Base-by-base conservation (phyloP, 2,113 vertebrate species). In the Phaethon lepturus region DNA sequence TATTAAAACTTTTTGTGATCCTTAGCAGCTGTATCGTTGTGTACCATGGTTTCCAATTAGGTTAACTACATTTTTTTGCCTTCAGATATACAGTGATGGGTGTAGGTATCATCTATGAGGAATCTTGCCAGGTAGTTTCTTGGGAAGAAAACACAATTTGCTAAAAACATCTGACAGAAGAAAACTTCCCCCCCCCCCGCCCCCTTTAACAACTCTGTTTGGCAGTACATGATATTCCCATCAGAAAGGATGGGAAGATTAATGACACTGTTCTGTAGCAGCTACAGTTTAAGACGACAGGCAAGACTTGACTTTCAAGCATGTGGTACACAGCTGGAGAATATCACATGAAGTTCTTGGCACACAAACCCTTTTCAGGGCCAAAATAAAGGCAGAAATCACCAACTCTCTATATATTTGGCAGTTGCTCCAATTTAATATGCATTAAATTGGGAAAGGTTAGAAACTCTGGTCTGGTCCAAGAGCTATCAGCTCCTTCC, bases 1-100 rank as follows among this genome's bases (percentile, higher is more conserved):
- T 44, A 25, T 20, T 26, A 52, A 44, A 53, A 23, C 6, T 18
- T 52, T 22, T 13, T 18, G 19, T 24, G 40, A 11, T 74, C 38
- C 11, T 52, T 18, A 47, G 50, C 68, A 91, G 76, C 50, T 45
- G 7, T 25, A n/a, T 58, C 59, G 13, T 59, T 10, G 5, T 10
- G 17, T 26, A 22, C 26, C 33, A 40, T 3, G 6, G 31, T 50
- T 93, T 91, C 82, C 17, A 47, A 74, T 44, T 20, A 47, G 3
- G 1, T 33, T 38, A 77, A 59, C 11, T 31, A 53, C 13, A 24
- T 52, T 38, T 40, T 42, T 89, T 45, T 47, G n/a, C 49, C 52
- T 74, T 84, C 62, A 76, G n/a, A 31, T 53, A 40, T 0, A 0
- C 0, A 2, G 13, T 20, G 62, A 31, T 44, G 49, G 26, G 20